Percentiles rank a stretch among this genome's conserved stretches.
Evolutionary conservation across 2,888 invertebrate genomes (phyloP).

Genomic region (Leptodirus hochenwartii): DNA sequence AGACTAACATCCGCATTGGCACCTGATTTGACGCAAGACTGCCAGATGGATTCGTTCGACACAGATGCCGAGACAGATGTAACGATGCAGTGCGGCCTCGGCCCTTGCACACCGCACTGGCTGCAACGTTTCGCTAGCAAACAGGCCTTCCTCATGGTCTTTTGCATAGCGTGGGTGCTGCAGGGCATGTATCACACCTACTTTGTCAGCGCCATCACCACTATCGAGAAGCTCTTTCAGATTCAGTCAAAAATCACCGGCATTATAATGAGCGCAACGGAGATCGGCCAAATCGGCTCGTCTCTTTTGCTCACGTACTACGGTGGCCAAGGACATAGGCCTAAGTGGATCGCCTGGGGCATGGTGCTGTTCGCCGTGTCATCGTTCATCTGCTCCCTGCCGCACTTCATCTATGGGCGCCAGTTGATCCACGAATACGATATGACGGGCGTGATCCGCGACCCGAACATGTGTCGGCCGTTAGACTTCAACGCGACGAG

Average conservation of each 20-base stretch:
- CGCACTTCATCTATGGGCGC: conserved; percentile 71
- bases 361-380: conserved; percentile 78
- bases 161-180: conserved; percentile 71
- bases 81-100: conserved; percentile 66
- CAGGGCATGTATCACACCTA: conserved; percentile 90
- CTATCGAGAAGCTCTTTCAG: conserved; percentile 81
- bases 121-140: conserved; percentile 68
- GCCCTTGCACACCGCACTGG: conserved; percentile 58
- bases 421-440: conserved; percentile 42
- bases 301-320: conserved; percentile 75
- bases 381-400: conserved; percentile 70
- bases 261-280: conserved; percentile 74
- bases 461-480: conserved; percentile 26
- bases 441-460: conserved; percentile 23
- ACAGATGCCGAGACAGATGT: too few species aligned
- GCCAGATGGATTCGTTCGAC: too few species aligned
- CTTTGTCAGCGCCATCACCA: conserved; percentile 85
- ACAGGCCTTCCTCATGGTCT: conserved; percentile 73
- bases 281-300: conserved; percentile 85
- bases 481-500: conserved; percentile 10
- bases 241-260: conserved; percentile 85
- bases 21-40: too few species aligned
- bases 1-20: too few species aligned
- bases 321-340: conserved; percentile 81
- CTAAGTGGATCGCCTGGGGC: conserved; percentile 85